Evolutionary conservation across 64 coral and sea anemone genomes (phyloP), one percentile per base, ranked within the genome.

Genomic region (Stylophora pistillata): DNA sequence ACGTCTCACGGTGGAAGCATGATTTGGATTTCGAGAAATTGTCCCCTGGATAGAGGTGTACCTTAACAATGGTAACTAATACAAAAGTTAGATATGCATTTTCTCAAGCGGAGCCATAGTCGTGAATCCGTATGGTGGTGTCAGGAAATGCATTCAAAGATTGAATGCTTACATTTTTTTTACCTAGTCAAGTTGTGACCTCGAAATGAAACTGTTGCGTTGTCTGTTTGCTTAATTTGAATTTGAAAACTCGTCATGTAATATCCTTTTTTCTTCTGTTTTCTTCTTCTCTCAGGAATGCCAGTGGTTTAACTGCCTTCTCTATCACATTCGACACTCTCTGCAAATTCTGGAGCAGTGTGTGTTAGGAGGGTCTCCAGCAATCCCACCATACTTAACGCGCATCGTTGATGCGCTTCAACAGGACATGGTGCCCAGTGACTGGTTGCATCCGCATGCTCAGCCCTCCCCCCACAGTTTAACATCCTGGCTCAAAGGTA

Each of bases 221-320:
- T 47, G 37, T 47, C 37, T 47, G 37, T 0, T 47, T 47, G 7
- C 37, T 0, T 4, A 3, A 0, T 47, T 4, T 47, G 37, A 47
- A 47, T 1, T 0, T 47, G 37, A 1, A 47, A 47, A 47, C 7
- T 47, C 37, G 47, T 75, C 25, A 3, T 30, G 21, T 23, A 23
- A 16, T 27, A 77, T 14, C 3, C 69, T 13, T 13, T 25, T 17
- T 0, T 73, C n/a, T n/a, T n/a, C n/a, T n/a, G n/a, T n/a, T n/a
- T n/a, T n/a, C n/a, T n/a, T n/a, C n/a, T 65, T 53, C 56, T 89
- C 76, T 75, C 89, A 98, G 96, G 92, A 98, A 81, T 98, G 92
- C 65, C 92, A 98, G 23, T 98, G 96, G 96, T 98, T 98, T 56
- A 98, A 95, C 76, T 92, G 89, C 78, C 74, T 93, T 2, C 83